Percentiles rank a stretch among this genome's conserved stretches.
These are phyloP conservation scores for Campylomormyrus numenius DNA, from an alignment of 2,113 vertebrate species.

Conservation along the genomic window DNA sequence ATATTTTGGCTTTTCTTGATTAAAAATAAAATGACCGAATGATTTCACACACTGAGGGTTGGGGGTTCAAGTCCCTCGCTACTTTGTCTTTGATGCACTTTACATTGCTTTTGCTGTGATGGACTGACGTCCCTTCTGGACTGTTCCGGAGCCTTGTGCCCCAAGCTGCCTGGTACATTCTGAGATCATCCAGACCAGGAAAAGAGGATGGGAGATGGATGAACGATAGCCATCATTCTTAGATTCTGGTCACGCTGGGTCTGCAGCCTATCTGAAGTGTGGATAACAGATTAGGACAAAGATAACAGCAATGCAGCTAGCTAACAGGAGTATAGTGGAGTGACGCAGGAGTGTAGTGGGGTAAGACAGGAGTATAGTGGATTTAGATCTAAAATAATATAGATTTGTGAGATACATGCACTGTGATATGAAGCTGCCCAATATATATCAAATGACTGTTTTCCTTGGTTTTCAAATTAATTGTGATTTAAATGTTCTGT, in stretches of 20 bases:
- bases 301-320: background rate
- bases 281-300: background rate
- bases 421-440: background rate
- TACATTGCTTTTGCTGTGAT: background rate
- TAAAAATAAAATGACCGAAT: background rate
- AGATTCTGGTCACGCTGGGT: background rate
- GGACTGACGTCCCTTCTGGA: background rate
- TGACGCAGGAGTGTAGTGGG: background rate
- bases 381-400: background rate
- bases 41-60: background rate
- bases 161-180: background rate
- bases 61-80: background rate
- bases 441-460: background rate
- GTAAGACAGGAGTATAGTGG: background rate
- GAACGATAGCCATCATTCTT: background rate
- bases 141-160: background rate
- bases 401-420: background rate
- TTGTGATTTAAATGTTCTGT: background rate
- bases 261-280: background rate
- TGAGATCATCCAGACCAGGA: background rate
- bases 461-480: background rate
- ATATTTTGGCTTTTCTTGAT: background rate
- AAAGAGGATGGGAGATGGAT: background rate
- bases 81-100: background rate
- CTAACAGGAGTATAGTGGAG: background rate